Evolutionary conservation across 2,797 vertebrate genomes (phyloP), one percentile per base, ranked within the genome.

Genomic region (Molossus molossus): DNA sequence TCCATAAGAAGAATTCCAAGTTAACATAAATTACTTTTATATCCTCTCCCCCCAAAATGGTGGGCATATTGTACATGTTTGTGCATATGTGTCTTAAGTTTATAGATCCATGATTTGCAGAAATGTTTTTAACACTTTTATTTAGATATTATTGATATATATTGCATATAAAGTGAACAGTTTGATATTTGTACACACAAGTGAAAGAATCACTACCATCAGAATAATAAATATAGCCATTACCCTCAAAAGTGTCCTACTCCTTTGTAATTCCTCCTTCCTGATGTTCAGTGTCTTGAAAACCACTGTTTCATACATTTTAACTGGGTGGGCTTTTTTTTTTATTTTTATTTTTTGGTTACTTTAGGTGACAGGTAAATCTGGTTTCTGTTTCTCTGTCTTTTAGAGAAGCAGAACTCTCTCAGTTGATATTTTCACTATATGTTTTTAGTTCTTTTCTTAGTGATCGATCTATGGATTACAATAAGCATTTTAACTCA

Each of bases 341-440:
- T 91, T 92, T 92, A 92, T 33, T 33, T 8, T 91, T 92, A 92
- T n/a, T 53, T 64, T 29, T 89, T 90, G 25, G 23, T 70, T 73
- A 81, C 72, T 76, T 81, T 33, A 73, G 14, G 40, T 53, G 21
- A 25, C 12, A n/a, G 2, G 2, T 89, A 89, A 89, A 64, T 57
- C 40, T 93, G 37, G 29, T 53, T 7, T 5, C 15, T 67, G 13
- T 57, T 92, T 94, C 48, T 84, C 23, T 60, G 62, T 50, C 50
- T 91, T 91, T 75, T 83, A 5, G 7, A 87, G 50, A 89, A 89
- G 50, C 21, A 76, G 48, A 58, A 79, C 4, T 76, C 17, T 18
- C 45, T 60, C 37, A 37, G 9, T 84, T 90, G 15, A 65, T 58
- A 72, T 94, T 83, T 82, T 82, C 29, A 79, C 48, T 57, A 33